A percentile compares a stretch with the other conserved stretches of the same genome.
phyloP scores from a whole-genome alignment of 2,113 vertebrate species.

The Syrrhaptes paradoxus region DNA sequence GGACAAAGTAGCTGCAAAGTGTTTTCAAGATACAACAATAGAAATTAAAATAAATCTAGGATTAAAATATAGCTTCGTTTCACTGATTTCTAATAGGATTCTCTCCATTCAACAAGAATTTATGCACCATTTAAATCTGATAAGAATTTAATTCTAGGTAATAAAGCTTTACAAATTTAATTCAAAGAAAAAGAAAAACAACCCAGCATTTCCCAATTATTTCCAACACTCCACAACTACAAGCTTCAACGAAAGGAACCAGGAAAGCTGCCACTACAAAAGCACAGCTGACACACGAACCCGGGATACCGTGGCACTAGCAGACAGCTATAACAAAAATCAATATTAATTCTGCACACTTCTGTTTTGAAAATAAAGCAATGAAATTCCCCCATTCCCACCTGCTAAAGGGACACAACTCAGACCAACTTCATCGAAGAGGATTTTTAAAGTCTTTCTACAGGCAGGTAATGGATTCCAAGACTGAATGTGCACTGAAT shows the following conservation, averaged over 20 bases:
- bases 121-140: constrained; percentile 54
- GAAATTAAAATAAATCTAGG: constrained; percentile 57
- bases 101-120: constrained; percentile 53
- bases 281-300: constrained; percentile 1
- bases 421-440: background rate
- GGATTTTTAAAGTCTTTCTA: constrained; percentile 53
- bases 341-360: constrained; percentile 56
- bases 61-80: constrained; percentile 54
- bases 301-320: background rate
- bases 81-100: constrained; percentile 36
- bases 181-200: background rate
- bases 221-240: background rate
- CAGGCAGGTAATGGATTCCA: constrained; percentile 45
- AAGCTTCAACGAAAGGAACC: background rate
- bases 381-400: constrained; percentile 27
- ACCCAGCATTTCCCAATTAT: background rate
- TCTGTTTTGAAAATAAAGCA: constrained; percentile 59
- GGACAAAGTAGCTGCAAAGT: background rate
- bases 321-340: constrained; percentile 56
- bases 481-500: constrained; percentile 35
- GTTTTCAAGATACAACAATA: background rate
- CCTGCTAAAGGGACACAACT: constrained; percentile 36
- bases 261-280: background rate
- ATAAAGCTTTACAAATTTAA: constrained; percentile 67
- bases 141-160: constrained; percentile 62